Conservation (phyloP, 1,140 invertebrate species). For the Cyphomyrmex costatus region DNA sequence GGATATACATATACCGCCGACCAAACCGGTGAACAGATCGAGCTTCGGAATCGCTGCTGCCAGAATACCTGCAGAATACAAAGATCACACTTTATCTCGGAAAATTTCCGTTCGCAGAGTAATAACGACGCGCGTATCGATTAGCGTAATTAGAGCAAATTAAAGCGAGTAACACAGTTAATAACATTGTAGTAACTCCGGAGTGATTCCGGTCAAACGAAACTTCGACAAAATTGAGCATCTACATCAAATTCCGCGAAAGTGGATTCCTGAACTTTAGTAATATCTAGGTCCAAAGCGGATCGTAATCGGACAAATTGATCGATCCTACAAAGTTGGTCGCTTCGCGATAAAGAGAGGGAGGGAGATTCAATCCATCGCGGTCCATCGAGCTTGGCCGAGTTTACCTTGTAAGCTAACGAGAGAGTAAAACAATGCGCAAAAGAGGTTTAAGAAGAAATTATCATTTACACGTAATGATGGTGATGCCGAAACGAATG, state of each 20-base stretch:
- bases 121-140: background rate
- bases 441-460: conserved; percentile 16
- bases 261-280: conserved; percentile 72
- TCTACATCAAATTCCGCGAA: conserved; percentile 68
- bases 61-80: conserved; percentile 69
- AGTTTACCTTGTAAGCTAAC: conserved; percentile 66
- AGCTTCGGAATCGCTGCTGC: conserved; percentile 74
- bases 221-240: conserved; percentile 63
- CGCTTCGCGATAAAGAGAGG: conserved; percentile 27
- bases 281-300: conserved; percentile 68
- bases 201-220: conserved; percentile 37
- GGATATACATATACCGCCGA: conserved; percentile 73
- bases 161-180: conserved; percentile 1
- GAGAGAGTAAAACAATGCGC: background rate
- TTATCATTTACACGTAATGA: conserved; percentile 71
- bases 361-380: conserved; percentile 40
- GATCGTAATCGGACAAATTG: conserved; percentile 69
- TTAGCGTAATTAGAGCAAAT: conserved; percentile 39
- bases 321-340: conserved; percentile 67
- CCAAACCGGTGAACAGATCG: conserved; percentile 75
- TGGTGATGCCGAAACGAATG: conserved; percentile 70
- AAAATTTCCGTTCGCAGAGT: conserved; percentile 14
- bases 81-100: background rate
- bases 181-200: conserved; percentile 5
- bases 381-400: conserved; percentile 51